phyloP scores from a whole-genome alignment of 2,797 vertebrate genomes.

The Botia kubotai region DNA sequence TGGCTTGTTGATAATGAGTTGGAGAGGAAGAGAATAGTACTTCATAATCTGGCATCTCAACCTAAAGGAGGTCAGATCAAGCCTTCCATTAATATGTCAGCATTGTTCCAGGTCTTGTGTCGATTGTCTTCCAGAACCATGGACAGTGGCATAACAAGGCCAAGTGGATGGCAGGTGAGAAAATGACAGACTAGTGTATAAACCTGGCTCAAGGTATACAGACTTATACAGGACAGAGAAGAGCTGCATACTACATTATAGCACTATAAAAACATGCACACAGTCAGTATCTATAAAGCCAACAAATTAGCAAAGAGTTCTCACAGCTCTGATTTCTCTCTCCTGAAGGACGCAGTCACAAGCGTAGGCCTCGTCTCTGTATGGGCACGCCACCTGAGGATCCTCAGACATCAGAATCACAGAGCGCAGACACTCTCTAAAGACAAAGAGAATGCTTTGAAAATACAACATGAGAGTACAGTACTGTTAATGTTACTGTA shows the following conservation, averaged over 20 bases:
- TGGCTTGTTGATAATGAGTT: not conserved
- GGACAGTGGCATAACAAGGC: constrained; percentile 1
- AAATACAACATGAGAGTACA: constrained; percentile 2
- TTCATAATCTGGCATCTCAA: not conserved
- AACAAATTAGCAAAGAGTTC: constrained; percentile 53
- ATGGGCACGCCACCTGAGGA: constrained; percentile 86
- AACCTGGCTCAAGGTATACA: not conserved
- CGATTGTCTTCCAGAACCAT: not conserved
- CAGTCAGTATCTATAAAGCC: not conserved
- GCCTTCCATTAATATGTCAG: not conserved
- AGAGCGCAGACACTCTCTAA: constrained; percentile 81
- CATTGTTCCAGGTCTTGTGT: not conserved
- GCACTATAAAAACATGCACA: not conserved
- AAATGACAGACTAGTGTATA: not conserved
- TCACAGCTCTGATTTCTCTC: constrained; percentile 87
- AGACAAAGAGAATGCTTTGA: not conserved
- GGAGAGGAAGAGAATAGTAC: not conserved
- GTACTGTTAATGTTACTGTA: not conserved
- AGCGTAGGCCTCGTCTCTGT: constrained; percentile 83
- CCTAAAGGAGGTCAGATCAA: not conserved
- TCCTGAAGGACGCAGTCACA: constrained; percentile 84
- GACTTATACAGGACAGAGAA: not conserved
- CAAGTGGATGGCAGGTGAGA: not conserved
- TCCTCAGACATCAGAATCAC: constrained; percentile 86
- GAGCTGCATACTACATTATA: not conserved